Base-by-base conservation (phyloP, 1,140 invertebrate genomes). In the Periplaneta americana region DNA sequence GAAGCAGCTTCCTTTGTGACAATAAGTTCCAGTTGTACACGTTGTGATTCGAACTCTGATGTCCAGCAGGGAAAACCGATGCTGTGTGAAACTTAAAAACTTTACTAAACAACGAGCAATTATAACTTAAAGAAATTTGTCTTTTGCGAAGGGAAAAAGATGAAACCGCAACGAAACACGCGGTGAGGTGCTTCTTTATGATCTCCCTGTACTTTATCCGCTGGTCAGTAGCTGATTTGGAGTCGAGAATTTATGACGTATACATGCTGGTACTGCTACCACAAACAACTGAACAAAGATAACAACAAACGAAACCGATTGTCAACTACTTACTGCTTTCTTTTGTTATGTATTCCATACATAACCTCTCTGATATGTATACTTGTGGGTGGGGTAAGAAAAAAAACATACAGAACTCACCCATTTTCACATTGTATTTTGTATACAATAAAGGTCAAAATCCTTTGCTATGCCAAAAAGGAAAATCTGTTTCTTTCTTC, bases 391-490 rank as follows among this genome's bases (percentile, higher is more conserved):
- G 76, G 76, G 34, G 34, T 36, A 36, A 34, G n/a, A 78, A 34
- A 39, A n/a, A 36, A 35, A 77, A 77, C 31, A 77, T 28, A 78
- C 76, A 78, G 28, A 78, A 78, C 34, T 78, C 76, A 78, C 76
- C 76, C 36, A 78, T 78, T 78, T 78, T 31, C 36, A 78, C 76
- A 34, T 78, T 78, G 76, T 78, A 78, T 78, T 78, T 78, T 78
- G 76, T 78, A 78, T 34, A 78, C 76, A 78, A 78, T 78, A 78
- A 37, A 78, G 76, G 76, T 78, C 76, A 78, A 78, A 78, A 78
- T 78, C 76, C 76, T 78, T 36, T 36, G 36, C 76, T 31, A 34
- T 78, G 76, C 76, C 76, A 78, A 34, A 75, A 75, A 78, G 35
- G 36, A 78, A 78, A 36, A 78, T 78, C 76, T 78, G 35, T 78